Evolutionary conservation across 2,797 vertebrate species (phyloP).

Genomic region (Brachyrhaphis roseni): DNA sequence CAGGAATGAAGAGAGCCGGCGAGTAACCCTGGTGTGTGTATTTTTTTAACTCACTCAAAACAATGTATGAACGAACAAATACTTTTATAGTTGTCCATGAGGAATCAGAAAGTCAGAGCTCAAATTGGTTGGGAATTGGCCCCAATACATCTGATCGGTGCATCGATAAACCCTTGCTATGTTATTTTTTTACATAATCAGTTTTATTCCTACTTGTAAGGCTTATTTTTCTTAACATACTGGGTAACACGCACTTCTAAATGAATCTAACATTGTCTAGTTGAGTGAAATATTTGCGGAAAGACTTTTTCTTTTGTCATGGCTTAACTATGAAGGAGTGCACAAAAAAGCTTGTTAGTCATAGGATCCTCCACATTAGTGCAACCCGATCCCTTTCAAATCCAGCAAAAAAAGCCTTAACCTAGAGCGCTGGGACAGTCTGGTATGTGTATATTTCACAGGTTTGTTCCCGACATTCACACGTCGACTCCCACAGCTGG

Average conservation of each 20-base stretch:
- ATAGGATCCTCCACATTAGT: slow-evolving; percentile 1
- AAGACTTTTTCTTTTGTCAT: background rate
- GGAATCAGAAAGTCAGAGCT: background rate
- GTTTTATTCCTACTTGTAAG: background rate
- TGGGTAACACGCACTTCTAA: background rate
- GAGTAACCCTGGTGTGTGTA: background rate
- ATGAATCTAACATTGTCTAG: background rate
- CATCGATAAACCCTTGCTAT: background rate
- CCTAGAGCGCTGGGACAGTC: slow-evolving; percentile 1
- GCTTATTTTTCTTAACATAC: background rate
- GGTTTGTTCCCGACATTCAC: slow-evolving; percentile 39
- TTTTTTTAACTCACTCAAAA: background rate
- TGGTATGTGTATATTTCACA: slow-evolving; percentile 36
- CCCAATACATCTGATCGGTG: background rate
- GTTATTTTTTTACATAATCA: background rate
- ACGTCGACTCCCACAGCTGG: slow-evolving; percentile 39
- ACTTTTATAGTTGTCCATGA: background rate
- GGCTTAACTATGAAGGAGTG: background rate
- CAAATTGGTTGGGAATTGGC: background rate
- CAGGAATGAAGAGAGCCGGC: background rate
- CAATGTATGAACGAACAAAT: background rate
- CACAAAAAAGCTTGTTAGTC: background rate
- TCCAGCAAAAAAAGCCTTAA: slow-evolving; percentile 2
- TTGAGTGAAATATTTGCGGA: background rate
- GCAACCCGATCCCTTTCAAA: slow-evolving; percentile 7